Evolutionary conservation across 2,797 vertebrate species (phyloP).

Genomic region (Saguinus oedipus): DNA sequence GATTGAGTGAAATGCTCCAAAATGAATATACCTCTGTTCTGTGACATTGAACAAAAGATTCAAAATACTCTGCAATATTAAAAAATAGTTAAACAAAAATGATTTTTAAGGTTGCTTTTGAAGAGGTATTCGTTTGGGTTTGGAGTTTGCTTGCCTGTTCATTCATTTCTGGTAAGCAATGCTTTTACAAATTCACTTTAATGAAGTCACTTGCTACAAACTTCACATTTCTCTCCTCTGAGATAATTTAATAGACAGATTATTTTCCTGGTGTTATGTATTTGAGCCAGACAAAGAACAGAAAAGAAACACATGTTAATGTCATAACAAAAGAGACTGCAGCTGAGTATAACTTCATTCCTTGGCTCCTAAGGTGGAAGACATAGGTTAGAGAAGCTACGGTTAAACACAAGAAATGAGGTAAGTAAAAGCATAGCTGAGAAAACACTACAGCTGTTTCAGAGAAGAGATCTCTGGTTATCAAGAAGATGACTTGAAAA

Average conservation of each 20-base stretch:
- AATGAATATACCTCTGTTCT: neutral
- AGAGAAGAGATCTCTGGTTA: neutral
- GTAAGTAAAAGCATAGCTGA: neutral
- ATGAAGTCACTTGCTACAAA: neutral
- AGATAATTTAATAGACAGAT: slow-evolving; percentile 30
- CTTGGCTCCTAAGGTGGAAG: neutral
- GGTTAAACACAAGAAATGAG: neutral
- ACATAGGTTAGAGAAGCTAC: neutral
- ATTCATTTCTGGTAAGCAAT: neutral
- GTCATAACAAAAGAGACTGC: neutral
- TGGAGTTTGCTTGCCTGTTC: neutral
- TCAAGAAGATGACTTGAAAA: neutral
- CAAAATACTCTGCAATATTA: neutral
- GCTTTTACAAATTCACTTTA: neutral
- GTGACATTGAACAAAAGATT: neutral
- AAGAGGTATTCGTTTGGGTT: neutral
- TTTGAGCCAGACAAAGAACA: slow-evolving; percentile 22
- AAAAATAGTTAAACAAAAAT: neutral
- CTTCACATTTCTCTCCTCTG: neutral
- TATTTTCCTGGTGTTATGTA: slow-evolving; percentile 15
- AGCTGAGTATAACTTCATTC: neutral
- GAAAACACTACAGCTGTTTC: neutral
- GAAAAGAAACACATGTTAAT: neutral
- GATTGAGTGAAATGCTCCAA: neutral
- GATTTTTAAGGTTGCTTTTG: neutral